These are phyloP conservation scores for Limnothrissa miodon DNA, from an alignment of 2,113 vertebrate species.

Conservation along the genomic window DNA sequence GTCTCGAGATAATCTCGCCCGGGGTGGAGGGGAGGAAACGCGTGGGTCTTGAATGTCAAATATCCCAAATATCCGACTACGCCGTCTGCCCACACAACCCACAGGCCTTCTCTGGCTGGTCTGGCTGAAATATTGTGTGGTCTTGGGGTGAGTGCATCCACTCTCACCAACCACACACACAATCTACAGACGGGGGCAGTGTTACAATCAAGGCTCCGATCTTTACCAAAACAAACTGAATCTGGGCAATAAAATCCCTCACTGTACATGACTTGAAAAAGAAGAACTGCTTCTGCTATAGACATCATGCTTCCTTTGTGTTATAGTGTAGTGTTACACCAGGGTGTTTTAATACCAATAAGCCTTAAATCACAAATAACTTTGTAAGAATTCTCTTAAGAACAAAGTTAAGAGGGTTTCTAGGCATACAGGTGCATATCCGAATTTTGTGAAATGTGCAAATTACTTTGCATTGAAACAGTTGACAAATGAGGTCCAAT, in stretches of 20 bases:
- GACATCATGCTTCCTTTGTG: background rate
- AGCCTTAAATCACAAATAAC: no score
- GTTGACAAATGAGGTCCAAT: no score
- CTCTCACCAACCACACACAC: background rate
- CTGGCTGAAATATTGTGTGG: background rate
- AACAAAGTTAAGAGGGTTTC: no score
- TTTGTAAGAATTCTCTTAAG: no score
- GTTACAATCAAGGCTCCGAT: background rate
- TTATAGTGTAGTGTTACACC: no score
- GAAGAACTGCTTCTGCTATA: background rate
- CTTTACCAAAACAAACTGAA: background rate
- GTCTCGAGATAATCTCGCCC: background rate
- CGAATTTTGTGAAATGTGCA: no score
- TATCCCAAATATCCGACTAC: slow-evolving; percentile 15
- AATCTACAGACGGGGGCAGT: no score
- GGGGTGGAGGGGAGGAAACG: background rate
- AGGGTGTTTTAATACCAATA: no score
- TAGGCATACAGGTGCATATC: no score
- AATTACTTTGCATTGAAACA: background rate
- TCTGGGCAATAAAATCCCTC: background rate
- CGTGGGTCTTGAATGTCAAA: slow-evolving; percentile 11
- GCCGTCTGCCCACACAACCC: slow-evolving; percentile 10
- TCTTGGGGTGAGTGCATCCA: background rate
- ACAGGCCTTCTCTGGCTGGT: background rate
- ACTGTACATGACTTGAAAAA: background rate